Conservation (phyloP, 2,113 vertebrate genomes). For the Campylorhamphus procurvoides region DNA sequence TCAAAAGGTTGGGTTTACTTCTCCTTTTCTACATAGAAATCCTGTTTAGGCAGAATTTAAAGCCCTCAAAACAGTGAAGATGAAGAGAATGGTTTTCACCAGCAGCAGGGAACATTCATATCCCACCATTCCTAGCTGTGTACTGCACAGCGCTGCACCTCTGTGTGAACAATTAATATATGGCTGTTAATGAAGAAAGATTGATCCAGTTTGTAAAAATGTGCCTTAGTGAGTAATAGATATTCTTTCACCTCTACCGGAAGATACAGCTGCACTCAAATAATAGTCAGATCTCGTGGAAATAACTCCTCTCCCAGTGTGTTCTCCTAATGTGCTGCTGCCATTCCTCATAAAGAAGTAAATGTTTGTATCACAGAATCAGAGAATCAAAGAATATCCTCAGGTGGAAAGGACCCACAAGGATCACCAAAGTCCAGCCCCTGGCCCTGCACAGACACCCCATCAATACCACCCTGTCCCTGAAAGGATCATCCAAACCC, state of each 20-base stretch:
- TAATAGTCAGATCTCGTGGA: background rate
- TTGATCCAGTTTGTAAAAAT: background rate
- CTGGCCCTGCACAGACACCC: background rate
- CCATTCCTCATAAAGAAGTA: background rate
- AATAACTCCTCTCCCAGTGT: background rate
- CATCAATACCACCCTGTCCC: background rate
- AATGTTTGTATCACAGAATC: background rate
- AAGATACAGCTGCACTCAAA: background rate
- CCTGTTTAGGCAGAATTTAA: background rate
- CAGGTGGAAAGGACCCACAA: accelerated
- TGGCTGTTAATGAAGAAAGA: background rate
- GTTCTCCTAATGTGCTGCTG: background rate
- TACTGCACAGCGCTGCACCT: accelerated
- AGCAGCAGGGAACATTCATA: background rate
- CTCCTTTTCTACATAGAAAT: background rate
- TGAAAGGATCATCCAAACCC: accelerated
- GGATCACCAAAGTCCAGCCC: background rate
- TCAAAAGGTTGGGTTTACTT: background rate
- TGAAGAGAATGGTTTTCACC: background rate
- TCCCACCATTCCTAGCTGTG: background rate
- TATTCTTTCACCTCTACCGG: background rate
- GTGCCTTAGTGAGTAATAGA: background rate
- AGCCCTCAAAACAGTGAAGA: background rate
- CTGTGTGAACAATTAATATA: background rate
- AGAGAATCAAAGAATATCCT: background rate